A percentile compares a stretch with the other conserved stretches of the same genome.
phyloP scores from a whole-genome alignment of 2,888 invertebrate species.

The Drosophila nr. perissopoda region DNA sequence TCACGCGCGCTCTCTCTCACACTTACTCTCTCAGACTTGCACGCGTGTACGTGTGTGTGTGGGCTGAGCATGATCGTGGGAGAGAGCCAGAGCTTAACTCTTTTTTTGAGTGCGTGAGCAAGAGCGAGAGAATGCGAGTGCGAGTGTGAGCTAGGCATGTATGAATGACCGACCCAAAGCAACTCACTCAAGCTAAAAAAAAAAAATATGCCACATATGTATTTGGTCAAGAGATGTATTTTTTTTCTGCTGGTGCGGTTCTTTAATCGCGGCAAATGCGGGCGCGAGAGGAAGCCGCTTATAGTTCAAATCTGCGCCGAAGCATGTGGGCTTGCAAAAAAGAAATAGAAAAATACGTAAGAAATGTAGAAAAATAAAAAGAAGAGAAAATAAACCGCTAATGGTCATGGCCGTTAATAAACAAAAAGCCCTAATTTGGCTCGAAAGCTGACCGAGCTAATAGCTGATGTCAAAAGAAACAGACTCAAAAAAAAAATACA shows the following conservation, averaged over 20 bases:
- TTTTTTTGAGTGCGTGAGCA: conserved; percentile 42
- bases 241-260: conserved; percentile 49
- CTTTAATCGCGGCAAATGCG: conserved; percentile 56
- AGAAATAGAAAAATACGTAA: conserved; percentile 10
- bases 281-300: conserved; percentile 63
- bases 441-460: conserved; percentile 42
- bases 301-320: conserved; percentile 30
- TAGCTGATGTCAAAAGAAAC: conserved; percentile 18
- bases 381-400: conserved; percentile 65
- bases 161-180: conserved; percentile 44
- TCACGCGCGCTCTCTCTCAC: conserved; percentile 9
- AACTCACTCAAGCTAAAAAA: conserved; percentile 12
- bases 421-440: conserved; percentile 74
- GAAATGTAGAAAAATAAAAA: conserved; percentile 13
- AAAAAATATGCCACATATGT: conserved; percentile 65
- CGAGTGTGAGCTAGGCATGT: conserved; percentile 20
- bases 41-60: conserved; percentile 17
- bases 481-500: conserved; percentile 3
- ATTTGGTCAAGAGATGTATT: conserved; percentile 68
- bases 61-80: conserved; percentile 40
- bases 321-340: conserved; percentile 56
- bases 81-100: conserved; percentile 35
- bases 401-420: conserved; percentile 74
- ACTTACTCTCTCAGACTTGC: conserved; percentile 7
- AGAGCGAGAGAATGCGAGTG: conserved; percentile 31